phyloP scores from a whole-genome alignment of 2,113 vertebrate species.

The Lycocorax pyrrhopterus region DNA sequence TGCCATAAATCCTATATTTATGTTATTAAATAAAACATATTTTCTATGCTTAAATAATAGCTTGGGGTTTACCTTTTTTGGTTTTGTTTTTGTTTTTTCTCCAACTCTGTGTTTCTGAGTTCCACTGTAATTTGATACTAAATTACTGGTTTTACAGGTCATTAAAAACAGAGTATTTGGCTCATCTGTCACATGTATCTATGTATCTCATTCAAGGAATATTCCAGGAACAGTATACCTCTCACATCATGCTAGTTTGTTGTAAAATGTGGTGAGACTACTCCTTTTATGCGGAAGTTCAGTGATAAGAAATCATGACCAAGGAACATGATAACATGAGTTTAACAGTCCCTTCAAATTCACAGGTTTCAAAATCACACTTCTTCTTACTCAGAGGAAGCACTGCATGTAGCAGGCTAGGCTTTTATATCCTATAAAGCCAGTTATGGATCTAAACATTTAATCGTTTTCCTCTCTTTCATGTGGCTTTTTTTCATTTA shows the following conservation, averaged over 20 bases:
- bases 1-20: not conserved
- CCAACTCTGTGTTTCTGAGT: not conserved
- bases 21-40: not conserved
- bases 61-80: rapidly evolving
- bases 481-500: not conserved
- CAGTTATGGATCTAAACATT: not conserved
- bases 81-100: not conserved
- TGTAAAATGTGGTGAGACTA: not conserved
- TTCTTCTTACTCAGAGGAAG: not conserved
- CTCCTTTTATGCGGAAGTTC: not conserved
- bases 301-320: not conserved
- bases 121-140: not conserved
- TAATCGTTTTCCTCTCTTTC: not conserved
- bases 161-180: not conserved
- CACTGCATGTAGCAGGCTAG: not conserved
- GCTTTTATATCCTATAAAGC: not conserved
- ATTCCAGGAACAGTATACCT: not conserved
- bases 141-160: not conserved
- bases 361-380: not conserved
- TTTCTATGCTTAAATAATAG: not conserved
- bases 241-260: not conserved
- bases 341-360: not conserved
- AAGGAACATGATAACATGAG: not conserved
- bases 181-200: not conserved
- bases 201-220: not conserved